A percentile compares a stretch with the other conserved stretches of the same genome.
phyloP scores from a whole-genome alignment of 2,888 invertebrate species.

The Cartodere bifasciata region DNA sequence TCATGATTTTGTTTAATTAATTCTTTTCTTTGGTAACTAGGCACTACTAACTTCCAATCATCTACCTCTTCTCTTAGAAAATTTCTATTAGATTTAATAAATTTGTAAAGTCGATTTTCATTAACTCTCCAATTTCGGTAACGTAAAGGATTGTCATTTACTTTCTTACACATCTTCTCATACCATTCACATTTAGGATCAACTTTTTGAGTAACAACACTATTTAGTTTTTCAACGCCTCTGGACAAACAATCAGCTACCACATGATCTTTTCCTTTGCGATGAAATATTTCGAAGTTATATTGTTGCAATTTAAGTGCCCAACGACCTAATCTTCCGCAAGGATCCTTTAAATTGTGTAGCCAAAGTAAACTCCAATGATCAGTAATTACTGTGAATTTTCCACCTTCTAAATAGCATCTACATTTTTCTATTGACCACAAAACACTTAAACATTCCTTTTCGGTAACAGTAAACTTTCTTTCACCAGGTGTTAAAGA shows the following conservation, averaged over 20 bases:
- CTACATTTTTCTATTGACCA: constrained; percentile 7
- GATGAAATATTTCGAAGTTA: too few relatives aligned
- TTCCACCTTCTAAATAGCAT: constrained; percentile 6
- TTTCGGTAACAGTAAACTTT: constrained; percentile 9
- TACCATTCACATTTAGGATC: too few relatives aligned
- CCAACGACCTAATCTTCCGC: too few relatives aligned
- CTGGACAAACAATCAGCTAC: too few relatives aligned
- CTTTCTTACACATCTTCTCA: background rate
- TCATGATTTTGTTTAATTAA: constrained; percentile 18
- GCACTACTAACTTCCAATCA: constrained; percentile 12
- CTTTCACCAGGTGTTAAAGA: constrained; percentile 7
- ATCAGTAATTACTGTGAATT: constrained; percentile 4
- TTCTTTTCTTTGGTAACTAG: constrained; percentile 8
- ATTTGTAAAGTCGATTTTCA: too few relatives aligned
- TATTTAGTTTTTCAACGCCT: too few relatives aligned
- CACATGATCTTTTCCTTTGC: too few relatives aligned
- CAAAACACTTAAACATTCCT: constrained; percentile 11
- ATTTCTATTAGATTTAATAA: too few relatives aligned
- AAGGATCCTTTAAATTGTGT: too few relatives aligned
- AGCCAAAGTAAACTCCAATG: too few relatives aligned
- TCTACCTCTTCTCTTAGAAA: constrained; percentile 5
- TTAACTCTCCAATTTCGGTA: constrained; percentile 4
- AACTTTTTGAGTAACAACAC: too few relatives aligned
- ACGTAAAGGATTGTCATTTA: constrained; percentile 1
- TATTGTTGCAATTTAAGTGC: too few relatives aligned